Conservation (phyloP, 2,888 invertebrate species). For the Sminthurinus aureus region DNA sequence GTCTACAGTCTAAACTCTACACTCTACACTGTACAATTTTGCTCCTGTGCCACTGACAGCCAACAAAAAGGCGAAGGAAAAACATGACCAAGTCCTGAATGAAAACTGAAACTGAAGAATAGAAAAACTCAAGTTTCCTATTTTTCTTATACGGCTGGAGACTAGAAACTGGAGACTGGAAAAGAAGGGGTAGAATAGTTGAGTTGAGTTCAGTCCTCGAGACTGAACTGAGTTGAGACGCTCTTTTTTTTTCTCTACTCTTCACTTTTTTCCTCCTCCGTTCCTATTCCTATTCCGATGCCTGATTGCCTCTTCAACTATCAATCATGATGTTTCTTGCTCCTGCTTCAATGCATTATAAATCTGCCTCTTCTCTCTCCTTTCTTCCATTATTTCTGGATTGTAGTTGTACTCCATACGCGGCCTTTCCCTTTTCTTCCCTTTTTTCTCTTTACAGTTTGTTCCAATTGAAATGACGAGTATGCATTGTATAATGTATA, state of each 20-base stretch:
- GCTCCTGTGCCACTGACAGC: too few species aligned
- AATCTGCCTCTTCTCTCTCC: conserved; percentile 10
- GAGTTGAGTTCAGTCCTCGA: too few species aligned
- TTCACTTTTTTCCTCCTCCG: conserved; percentile 10
- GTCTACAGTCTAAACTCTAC: too few species aligned
- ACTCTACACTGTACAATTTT: too few species aligned
- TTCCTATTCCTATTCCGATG: neutral
- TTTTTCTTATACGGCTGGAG: too few species aligned
- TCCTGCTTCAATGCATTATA: conserved; percentile 27
- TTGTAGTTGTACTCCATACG: too few species aligned
- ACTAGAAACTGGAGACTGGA: too few species aligned
- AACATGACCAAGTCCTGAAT: too few species aligned
- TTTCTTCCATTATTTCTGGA: neutral
- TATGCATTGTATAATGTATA: too few species aligned
- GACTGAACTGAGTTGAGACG: neutral
- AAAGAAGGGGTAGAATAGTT: neutral
- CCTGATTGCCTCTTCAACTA: conserved; percentile 46
- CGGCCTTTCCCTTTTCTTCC: neutral
- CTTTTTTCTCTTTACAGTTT: neutral
- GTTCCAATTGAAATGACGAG: neutral
- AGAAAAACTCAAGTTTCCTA: too few species aligned
- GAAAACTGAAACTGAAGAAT: too few species aligned
- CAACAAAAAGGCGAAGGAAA: too few species aligned
- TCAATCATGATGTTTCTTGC: conserved; percentile 37
- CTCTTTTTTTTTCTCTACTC: neutral